phyloP scores from a whole-genome alignment of 53 echinoderm and acorn worm species.

The Stichopus horrens region DNA sequence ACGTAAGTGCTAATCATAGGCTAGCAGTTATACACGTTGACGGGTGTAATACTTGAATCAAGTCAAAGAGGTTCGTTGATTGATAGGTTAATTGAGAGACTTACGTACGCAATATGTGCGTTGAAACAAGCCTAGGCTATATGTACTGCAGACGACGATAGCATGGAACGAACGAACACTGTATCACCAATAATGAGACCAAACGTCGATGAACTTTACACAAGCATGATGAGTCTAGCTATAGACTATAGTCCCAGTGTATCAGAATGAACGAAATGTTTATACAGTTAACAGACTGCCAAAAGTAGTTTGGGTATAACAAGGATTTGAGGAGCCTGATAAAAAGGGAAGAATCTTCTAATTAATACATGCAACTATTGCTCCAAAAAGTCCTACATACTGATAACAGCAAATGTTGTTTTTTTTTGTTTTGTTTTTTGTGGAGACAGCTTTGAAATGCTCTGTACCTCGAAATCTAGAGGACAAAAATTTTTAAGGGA shows the following conservation, averaged over 20 bases:
- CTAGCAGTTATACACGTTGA: neutral
- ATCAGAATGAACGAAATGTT: slow-evolving; percentile 10
- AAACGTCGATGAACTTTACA: neutral
- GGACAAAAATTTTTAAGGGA: too few relatives aligned
- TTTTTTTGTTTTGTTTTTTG: too few relatives aligned
- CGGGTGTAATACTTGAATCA: neutral
- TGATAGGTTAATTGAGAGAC: neutral
- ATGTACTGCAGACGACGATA: neutral
- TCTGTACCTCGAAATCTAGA: too few relatives aligned
- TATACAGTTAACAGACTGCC: neutral
- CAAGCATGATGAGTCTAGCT: neutral
- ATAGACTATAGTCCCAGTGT: neutral
- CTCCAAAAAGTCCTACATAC: too few relatives aligned
- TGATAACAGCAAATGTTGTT: too few relatives aligned
- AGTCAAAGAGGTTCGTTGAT: slow-evolving; percentile 1
- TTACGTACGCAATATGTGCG: neutral
- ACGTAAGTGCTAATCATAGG: neutral
- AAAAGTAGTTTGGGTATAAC: too few relatives aligned
- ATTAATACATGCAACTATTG: too few relatives aligned
- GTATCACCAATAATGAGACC: neutral
- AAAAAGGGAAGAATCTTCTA: too few relatives aligned
- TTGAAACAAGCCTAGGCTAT: neutral
- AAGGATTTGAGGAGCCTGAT: too few relatives aligned
- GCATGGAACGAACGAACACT: neutral
- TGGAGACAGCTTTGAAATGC: too few relatives aligned